Evolutionary conservation across 2,888 invertebrate species (phyloP).

Genomic region (Strigamia crassipes): DNA sequence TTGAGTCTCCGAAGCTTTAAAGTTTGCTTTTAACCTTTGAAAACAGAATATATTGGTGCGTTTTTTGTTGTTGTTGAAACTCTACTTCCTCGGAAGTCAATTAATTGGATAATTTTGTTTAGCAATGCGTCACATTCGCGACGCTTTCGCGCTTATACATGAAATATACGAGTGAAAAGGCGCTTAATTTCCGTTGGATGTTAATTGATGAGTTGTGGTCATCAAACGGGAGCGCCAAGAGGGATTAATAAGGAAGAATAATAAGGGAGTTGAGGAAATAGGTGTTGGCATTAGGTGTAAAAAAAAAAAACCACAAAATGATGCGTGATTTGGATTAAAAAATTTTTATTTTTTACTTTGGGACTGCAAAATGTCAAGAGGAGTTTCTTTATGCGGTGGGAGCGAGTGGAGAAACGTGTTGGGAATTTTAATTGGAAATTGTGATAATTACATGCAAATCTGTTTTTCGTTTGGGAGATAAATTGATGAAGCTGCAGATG

Average conservation of each 20-base stretch:
- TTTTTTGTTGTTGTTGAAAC: not conserved
- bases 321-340: not conserved
- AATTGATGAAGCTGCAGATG: not conserved
- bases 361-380: not conserved
- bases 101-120: not conserved
- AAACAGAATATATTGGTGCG: not conserved
- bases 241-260: conserved; percentile 12
- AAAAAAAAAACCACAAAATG: not conserved
- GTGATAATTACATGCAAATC: not conserved
- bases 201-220: conserved; percentile 6
- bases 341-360: not conserved
- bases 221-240: not conserved
- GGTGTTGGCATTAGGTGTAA: not conserved
- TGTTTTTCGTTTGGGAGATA: not conserved
- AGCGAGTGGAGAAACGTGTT: not conserved
- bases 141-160: not conserved
- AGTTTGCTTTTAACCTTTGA: not conserved
- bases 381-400: not conserved
- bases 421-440: conserved; percentile 19
- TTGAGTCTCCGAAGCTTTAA: not conserved
- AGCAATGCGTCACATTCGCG: not conserved
- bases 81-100: not conserved
- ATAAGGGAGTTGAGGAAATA: not conserved
- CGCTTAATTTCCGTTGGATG: not conserved
- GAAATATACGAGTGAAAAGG: not conserved